Evolutionary conservation across 2,888 invertebrate genomes (phyloP), one percentile per base, ranked within the genome.

Genomic region (Polymixis lichenea): DNA sequence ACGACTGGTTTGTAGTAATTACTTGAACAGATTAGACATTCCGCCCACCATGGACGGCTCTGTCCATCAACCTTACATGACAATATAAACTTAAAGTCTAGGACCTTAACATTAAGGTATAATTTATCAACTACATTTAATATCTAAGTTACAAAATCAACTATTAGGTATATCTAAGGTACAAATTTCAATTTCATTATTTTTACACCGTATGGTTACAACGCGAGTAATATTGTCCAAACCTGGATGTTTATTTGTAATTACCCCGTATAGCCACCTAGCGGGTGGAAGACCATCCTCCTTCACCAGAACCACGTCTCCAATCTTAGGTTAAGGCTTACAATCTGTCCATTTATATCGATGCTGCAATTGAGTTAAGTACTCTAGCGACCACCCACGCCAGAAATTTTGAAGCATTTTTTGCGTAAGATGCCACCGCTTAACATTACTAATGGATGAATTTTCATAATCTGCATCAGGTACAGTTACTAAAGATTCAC

Each of bases 281-380:
- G 32, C 32, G 32, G 32, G 32, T 32, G 32, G 32, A 32, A 32
- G 32, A 4, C 32, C 32, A 32, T 32, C 32, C 32, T 32, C 32
- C 32, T 32, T 32, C 32, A 32, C 32, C 32, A 32, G 32, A 32
- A 32, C 32, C 32, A 32, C 32, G 32, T 32, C 32, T 32, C 32
- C 32, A 32, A 64, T 64, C 64, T 46, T 43, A 46, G 64, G 64
- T 65, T 65, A 46, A 49, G 46, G 46, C 43, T 46, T 64, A n/a
- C 64, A 9, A 64, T 64, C 43, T 25, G 43, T 19, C 64, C 64
- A 64, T 43, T 64, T 64, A 46, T 46, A 64, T 64, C 43, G 43
- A 43, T 64, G 64, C 25, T 66, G 66, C 51, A 66, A 32, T 53
- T 66, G 66, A 32, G 66, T 66, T 66, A 66, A 32, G 4, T 66